phyloP scores from a whole-genome alignment of 30 jellyfish, hydroid and myxozoan species.

The Aurelia aurita region DNA sequence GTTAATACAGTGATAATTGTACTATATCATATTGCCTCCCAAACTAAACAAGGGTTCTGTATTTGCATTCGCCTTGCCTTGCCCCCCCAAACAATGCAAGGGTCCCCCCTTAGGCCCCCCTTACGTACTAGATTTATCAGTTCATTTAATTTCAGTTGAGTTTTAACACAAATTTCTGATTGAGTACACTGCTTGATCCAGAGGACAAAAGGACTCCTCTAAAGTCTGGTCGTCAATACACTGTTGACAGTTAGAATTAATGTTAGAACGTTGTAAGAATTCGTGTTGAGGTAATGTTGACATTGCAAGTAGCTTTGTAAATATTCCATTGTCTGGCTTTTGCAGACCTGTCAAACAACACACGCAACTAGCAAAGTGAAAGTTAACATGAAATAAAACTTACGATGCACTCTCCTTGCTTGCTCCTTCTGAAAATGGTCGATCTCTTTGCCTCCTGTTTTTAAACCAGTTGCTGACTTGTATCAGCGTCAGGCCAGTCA shows the following conservation, averaged over 20 bases:
- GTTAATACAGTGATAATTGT: no score
- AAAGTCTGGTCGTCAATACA: slow-evolving; percentile 30
- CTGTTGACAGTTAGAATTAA: slow-evolving; percentile 46
- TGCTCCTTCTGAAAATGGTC: slow-evolving; percentile 75
- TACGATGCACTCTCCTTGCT: slow-evolving; percentile 52
- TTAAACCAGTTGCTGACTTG: slow-evolving; percentile 99
- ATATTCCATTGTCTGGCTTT: slow-evolving; percentile 23
- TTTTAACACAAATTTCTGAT: no score
- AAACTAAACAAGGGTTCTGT: no score
- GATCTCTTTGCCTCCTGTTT: slow-evolving; percentile 95
- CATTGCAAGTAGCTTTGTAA: slow-evolving; percentile 33
- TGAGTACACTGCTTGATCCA: no score
- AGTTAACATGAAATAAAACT: slow-evolving; percentile 5
- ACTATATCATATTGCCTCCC: no score
- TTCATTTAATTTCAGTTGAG: no score
- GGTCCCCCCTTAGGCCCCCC: no score
- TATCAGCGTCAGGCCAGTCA: slow-evolving; percentile 91
- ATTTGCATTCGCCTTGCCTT: no score
- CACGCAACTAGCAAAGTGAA: slow-evolving; percentile 11
- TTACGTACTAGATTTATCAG: no score
- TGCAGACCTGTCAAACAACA: slow-evolving; percentile 48
- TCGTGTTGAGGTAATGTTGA: slow-evolving; percentile 40
- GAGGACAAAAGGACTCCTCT: slow-evolving; percentile 8
- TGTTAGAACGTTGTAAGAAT: slow-evolving; percentile 9
- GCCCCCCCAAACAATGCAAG: no score